Percentiles rank a stretch among this genome's conserved stretches.
Evolutionary conservation across 2,113 vertebrate genomes (phyloP).

Genomic region (Tapirus terrestris): DNA sequence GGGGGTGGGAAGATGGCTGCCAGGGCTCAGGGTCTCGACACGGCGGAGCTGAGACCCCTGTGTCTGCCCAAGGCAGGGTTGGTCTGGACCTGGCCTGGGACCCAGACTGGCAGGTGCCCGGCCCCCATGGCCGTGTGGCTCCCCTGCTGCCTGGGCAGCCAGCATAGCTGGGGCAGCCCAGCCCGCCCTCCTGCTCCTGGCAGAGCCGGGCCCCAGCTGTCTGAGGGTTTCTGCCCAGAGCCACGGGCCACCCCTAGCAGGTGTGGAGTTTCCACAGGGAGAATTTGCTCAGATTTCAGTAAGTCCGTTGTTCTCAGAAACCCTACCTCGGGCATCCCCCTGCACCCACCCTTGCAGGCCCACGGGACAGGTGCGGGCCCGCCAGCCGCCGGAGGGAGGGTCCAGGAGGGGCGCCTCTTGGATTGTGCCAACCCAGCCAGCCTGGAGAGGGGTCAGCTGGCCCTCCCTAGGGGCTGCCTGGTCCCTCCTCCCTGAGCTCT

Average conservation of each 20-base stretch:
- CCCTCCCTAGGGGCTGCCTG: neutral
- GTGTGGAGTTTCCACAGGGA: neutral
- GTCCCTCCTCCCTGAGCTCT: too few relatives aligned
- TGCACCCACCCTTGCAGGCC: neutral
- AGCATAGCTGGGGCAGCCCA: neutral
- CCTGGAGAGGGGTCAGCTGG: neutral
- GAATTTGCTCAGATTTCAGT: slow-evolving; percentile 48
- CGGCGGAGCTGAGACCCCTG: accelerated
- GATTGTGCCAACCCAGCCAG: neutral
- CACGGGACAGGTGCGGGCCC: neutral
- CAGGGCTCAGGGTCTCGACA: accelerated
- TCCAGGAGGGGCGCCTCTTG: neutral
- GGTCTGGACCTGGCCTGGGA: neutral
- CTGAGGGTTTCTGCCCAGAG: neutral
- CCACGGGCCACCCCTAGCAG: neutral
- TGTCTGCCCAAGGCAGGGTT: neutral
- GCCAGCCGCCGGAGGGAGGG: neutral
- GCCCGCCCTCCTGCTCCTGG: too few relatives aligned
- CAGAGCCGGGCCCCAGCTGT: neutral
- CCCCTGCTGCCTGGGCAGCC: neutral
- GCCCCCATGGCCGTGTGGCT: neutral
- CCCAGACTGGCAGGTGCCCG: neutral
- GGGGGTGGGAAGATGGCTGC: accelerated
- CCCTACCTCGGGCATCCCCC: neutral
- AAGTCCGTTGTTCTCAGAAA: neutral